A percentile compares a stretch with the other conserved stretches of the same genome.
Evolutionary conservation across 2,888 invertebrate genomes (phyloP).

Genomic region (Cynaeus angustus): DNA sequence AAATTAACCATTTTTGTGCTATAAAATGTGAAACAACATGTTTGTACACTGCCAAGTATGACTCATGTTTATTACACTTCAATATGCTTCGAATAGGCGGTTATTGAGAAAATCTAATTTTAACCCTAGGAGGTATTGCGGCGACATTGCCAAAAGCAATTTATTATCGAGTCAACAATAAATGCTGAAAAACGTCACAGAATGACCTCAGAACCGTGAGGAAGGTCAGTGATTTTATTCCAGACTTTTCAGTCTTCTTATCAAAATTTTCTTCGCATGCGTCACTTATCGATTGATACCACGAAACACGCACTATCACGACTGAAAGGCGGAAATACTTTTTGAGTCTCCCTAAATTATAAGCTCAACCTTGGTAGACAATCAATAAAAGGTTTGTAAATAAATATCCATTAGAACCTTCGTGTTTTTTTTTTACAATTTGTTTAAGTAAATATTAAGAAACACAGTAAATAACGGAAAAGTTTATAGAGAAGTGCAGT

Average conservation of each 20-base stretch:
- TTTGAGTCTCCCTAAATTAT: too few relatives aligned
- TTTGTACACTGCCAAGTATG: constrained; percentile 11
- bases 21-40: neutral
- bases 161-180: constrained; percentile 11
- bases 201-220: constrained; percentile 36
- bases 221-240: constrained; percentile 41
- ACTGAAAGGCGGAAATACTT: too few relatives aligned
- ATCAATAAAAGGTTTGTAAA: too few relatives aligned
- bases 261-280: constrained; percentile 32
- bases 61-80: neutral
- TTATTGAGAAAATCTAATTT: constrained; percentile 6
- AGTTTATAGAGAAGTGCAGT: too few relatives aligned
- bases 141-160: constrained; percentile 13
- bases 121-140: neutral
- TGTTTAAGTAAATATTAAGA: too few relatives aligned
- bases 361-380: too few relatives aligned
- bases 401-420: too few relatives aligned
- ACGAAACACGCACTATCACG: constrained; percentile 1
- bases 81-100: neutral
- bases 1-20: neutral
- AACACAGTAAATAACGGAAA: too few relatives aligned
- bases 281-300: constrained; percentile 20
- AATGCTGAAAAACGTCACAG: constrained; percentile 27
- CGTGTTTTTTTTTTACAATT: too few relatives aligned
- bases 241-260: constrained; percentile 11